A percentile compares a stretch with the other conserved stretches of the same genome.
These are phyloP conservation scores for Acromyrmex echinatior DNA, from an alignment of 1,140 invertebrate genomes.

Conservation along the genomic window DNA sequence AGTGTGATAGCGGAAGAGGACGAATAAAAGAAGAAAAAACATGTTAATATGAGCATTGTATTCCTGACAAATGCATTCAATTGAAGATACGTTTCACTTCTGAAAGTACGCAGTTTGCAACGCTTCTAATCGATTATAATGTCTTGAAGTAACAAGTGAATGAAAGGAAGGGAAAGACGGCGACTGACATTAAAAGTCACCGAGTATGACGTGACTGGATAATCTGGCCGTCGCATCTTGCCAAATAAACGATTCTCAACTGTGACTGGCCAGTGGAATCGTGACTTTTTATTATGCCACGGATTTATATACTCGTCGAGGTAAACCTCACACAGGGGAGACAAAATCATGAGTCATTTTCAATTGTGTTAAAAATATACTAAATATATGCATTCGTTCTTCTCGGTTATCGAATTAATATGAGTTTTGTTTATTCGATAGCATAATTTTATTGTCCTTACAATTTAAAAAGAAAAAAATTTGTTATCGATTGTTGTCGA, in stretches of 20 bases:
- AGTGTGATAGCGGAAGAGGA: slow-evolving; percentile 24
- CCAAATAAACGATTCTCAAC: slow-evolving; percentile 70
- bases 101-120: slow-evolving; percentile 6
- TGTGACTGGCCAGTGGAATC: slow-evolving; percentile 64
- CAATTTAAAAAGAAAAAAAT: background rate
- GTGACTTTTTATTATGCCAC: slow-evolving; percentile 74
- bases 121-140: slow-evolving; percentile 69
- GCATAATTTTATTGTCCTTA: slow-evolving; percentile 50
- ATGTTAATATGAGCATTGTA: slow-evolving; percentile 19
- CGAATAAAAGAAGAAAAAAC: background rate
- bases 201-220: slow-evolving; percentile 68
- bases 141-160: slow-evolving; percentile 24
- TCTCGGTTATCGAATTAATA: background rate
- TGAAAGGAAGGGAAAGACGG: background rate
- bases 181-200: slow-evolving; percentile 71
- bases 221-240: slow-evolving; percentile 75
- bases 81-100: slow-evolving; percentile 39
- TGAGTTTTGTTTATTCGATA: background rate
- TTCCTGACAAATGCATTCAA: slow-evolving; percentile 1
- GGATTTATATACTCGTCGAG: slow-evolving; percentile 43
- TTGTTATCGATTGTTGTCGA: background rate
- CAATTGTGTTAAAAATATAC: background rate
- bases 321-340: slow-evolving; percentile 2
- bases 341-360: slow-evolving; percentile 57
- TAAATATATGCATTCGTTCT: background rate